Base-by-base conservation (phyloP, 64 coral and sea anemone genomes). In the Actinia tenebrosa region DNA sequence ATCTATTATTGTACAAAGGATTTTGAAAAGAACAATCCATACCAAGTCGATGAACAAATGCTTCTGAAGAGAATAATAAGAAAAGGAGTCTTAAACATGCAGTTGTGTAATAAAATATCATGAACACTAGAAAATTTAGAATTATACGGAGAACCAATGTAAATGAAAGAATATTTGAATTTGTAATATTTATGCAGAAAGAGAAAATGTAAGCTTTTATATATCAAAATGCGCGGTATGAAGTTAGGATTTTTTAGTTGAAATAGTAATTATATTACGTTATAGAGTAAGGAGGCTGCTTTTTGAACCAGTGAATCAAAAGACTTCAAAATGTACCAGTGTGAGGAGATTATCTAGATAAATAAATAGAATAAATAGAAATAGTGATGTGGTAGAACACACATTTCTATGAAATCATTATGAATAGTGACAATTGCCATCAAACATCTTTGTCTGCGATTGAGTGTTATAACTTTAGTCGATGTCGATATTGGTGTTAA, bases 1-100 rank as follows among this genome's bases (percentile, higher is more conserved):
- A 81, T 81, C 44, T 81, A 81, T 50, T 53, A 45, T 15, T 50
- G 16, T 16, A 81, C 79, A 81, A 81, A 81, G 17, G 79, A 52
- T 52, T 5, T 11, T 53, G 5, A 81, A 81, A 81, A 81, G 79
- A 81, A 81, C 79, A 81, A 81, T 52, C 79, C 27, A 50, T 53
- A 44, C 30, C 44, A 52, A 20, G 16, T 1, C 20, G 5, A 20
- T 45, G 50, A 42, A 43, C 69, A 75, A 75, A 75, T 30, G 69
- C 26, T 75, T 30, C 26, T 16, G 56, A 58, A 58, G 3, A 8
- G 47, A 50, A 4, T 50, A 50, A 50, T 4, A 11, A 0, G 56
- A 58, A 37, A 37, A 37, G 30, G 30, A 58, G 56, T 58, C 56
- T 58, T 16, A 58, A 16, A 58, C 56, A 37, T 37, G 30, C 56